A percentile compares a stretch with the other conserved stretches of the same genome.
Evolutionary conservation across 2,888 invertebrate genomes (phyloP).

Genomic region (Drosophila mercatorum): DNA sequence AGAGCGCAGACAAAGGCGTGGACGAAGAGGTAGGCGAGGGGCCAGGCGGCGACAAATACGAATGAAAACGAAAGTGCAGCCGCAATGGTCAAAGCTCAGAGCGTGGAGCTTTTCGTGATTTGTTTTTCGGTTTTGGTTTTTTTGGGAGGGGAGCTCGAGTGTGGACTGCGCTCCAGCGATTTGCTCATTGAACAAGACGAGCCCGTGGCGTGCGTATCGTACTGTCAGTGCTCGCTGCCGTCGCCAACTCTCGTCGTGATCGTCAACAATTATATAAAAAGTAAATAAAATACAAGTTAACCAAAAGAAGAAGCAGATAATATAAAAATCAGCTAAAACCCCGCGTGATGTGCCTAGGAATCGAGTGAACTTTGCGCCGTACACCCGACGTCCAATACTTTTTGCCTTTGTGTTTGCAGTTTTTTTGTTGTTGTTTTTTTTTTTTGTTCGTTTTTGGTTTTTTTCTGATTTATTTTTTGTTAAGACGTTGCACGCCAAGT

Average conservation of each 20-base stretch:
- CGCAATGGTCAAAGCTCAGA: slow-evolving; percentile 20
- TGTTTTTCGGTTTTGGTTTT: background rate
- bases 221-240: slow-evolving; percentile 39
- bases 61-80: slow-evolving; percentile 74
- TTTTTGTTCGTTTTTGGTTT: background rate
- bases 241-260: slow-evolving; percentile 38
- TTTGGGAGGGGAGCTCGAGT: slow-evolving; percentile 39
- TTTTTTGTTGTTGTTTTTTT: slow-evolving; percentile 11
- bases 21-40: background rate
- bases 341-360: slow-evolving; percentile 10
- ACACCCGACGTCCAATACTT: slow-evolving; percentile 12
- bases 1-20: slow-evolving; percentile 1
- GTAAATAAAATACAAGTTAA: slow-evolving; percentile 2
- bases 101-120: slow-evolving; percentile 14
- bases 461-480: slow-evolving; percentile 9
- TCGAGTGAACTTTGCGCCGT: slow-evolving; percentile 25
- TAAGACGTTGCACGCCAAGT: slow-evolving; percentile 26
- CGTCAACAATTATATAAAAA: slow-evolving; percentile 43
- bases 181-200: slow-evolving; percentile 79
- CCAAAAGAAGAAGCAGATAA: background rate
- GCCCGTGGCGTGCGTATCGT: slow-evolving; percentile 73
- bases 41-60: slow-evolving; percentile 8
- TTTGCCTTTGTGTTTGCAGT: slow-evolving; percentile 4
- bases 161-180: slow-evolving; percentile 53
- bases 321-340: background rate